Evolutionary conservation across 2,888 invertebrate genomes (phyloP).

Genomic region (Drosophila colorata): DNA sequence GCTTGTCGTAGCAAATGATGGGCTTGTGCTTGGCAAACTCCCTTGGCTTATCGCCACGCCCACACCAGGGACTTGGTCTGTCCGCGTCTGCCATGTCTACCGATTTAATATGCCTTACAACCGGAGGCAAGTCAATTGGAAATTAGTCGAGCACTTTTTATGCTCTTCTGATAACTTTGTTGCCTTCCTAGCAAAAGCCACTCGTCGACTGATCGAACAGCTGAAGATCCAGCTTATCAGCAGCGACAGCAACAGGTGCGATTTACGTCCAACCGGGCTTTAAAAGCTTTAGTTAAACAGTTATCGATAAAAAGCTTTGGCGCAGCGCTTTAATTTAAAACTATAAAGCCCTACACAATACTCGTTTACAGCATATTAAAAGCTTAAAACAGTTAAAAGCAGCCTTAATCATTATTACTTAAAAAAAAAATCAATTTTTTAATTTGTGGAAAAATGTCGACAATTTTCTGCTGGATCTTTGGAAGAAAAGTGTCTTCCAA

Average conservation of each 20-base stretch:
- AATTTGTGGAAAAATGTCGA: too few relatives aligned
- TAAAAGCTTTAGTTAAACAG: background rate
- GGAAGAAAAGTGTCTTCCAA: too few relatives aligned
- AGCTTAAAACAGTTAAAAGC: too few relatives aligned
- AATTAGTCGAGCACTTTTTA: background rate
- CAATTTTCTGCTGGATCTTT: too few relatives aligned
- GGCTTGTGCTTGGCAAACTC: slow-evolving; percentile 77
- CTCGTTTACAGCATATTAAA: too few relatives aligned
- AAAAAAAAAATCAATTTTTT: too few relatives aligned
- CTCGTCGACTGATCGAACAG: slow-evolving; percentile 29
- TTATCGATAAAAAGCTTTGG: slow-evolving; percentile 34
- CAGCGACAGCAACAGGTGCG: slow-evolving; percentile 9
- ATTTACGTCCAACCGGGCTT: slow-evolving; percentile 5
- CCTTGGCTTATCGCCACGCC: slow-evolving; percentile 76
- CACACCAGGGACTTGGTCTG: slow-evolving; percentile 80
- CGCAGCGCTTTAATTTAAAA: background rate
- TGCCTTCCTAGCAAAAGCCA: background rate
- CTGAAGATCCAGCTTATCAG: background rate
- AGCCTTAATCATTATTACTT: too few relatives aligned
- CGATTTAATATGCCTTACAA: too few relatives aligned
- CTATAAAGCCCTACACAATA: too few relatives aligned
- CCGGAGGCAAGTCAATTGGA: background rate
- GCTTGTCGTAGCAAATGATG: slow-evolving; percentile 84
- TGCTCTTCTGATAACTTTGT: background rate
- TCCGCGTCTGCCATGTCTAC: slow-evolving; percentile 18